Conservation (phyloP, 23 tunicate genomes). For the Trididemnum nubilum region DNA sequence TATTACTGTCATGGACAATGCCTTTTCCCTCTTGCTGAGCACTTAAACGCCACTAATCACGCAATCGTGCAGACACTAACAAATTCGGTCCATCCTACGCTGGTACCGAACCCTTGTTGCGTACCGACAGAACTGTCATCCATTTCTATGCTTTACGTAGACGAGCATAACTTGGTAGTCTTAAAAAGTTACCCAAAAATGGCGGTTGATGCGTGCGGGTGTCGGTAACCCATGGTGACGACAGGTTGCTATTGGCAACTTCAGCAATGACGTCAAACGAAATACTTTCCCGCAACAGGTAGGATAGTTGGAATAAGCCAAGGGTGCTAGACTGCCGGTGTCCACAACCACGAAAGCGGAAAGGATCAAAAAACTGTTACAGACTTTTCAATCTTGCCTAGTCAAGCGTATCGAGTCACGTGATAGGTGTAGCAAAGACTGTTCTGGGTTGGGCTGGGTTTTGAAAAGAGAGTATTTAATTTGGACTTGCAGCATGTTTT, state of each 20-base stretch:
- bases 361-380: too few species aligned
- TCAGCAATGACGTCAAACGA: too few species aligned
- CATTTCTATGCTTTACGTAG: conserved; percentile 81
- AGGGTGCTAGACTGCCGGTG: too few species aligned
- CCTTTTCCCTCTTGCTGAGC: conserved; percentile 72
- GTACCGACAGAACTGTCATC: conserved; percentile 81
- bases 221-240: conserved; percentile 48
- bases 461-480: too few species aligned
- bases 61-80: conserved; percentile 89
- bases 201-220: conserved; percentile 83
- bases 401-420: too few species aligned
- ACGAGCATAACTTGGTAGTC: conserved; percentile 72
- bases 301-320: too few species aligned
- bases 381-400: too few species aligned
- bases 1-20: conserved; percentile 80
- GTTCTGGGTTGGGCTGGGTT: too few species aligned
- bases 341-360: too few species aligned
- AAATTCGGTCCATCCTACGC: conserved; percentile 48
- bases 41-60: conserved; percentile 91
- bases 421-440: too few species aligned
- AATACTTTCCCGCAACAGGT: too few species aligned
- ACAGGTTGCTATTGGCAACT: neutral
- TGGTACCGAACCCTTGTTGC: conserved; percentile 83
- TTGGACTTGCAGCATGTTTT: too few species aligned
- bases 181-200: conserved; percentile 82